phyloP scores from a whole-genome alignment of 37 sponge, comb jelly and placozoan genomes.

The Bolinopsis microptera region DNA sequence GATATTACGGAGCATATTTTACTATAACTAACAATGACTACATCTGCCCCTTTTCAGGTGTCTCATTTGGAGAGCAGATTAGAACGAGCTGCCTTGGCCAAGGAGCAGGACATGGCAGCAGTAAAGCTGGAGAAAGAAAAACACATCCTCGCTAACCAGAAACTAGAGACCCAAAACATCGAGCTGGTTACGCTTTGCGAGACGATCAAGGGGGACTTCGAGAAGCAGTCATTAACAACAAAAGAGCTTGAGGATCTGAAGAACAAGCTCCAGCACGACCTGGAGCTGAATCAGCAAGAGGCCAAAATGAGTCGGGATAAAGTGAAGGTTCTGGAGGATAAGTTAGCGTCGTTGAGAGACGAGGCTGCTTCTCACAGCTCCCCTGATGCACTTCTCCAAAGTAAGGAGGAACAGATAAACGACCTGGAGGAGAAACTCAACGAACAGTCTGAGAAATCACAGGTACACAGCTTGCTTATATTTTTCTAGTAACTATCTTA shows the following conservation, averaged over 20 bases:
- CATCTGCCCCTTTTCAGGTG: background rate
- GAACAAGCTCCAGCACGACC: background rate
- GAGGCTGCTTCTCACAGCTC: background rate
- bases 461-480: slow-evolving; percentile 25
- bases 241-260: background rate
- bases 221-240: background rate
- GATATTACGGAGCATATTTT: too few relatives aligned
- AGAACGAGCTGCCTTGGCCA: slow-evolving; percentile 8
- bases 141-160: slow-evolving; percentile 42
- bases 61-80: slow-evolving; percentile 31
- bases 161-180: slow-evolving; percentile 51
- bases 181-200: slow-evolving; percentile 62
- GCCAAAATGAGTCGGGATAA: background rate
- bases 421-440: slow-evolving; percentile 67
- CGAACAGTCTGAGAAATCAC: slow-evolving; percentile 60
- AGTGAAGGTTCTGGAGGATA: slow-evolving; percentile 41
- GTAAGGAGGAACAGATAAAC: slow-evolving; percentile 49
- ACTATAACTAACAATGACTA: too few relatives aligned
- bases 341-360: background rate
- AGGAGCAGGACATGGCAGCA: slow-evolving; percentile 45
- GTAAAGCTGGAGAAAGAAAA: background rate
- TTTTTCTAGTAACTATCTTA: too few relatives aligned
- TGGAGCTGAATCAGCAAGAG: background rate
- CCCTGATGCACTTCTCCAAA: background rate
- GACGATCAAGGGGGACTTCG: slow-evolving; percentile 52